These are phyloP conservation scores for Tapera naevia DNA, from an alignment of 2,797 vertebrate species.

Conservation along the genomic window DNA sequence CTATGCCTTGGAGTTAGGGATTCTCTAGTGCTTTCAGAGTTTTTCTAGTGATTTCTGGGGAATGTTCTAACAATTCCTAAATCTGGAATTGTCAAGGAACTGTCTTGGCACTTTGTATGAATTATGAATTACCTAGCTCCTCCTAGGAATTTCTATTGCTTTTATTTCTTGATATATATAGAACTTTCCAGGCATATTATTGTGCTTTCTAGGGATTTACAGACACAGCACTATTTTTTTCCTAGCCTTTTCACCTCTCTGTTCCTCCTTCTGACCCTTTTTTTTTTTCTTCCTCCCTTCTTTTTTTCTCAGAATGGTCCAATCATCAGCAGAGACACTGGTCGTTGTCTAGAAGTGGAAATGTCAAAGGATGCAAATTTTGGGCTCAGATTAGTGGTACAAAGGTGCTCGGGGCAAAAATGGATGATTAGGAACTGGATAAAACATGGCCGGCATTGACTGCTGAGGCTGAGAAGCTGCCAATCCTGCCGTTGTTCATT, in stretches of 20 bases:
- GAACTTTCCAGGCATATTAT: neutral
- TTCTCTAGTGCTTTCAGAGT: neutral
- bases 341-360: conserved; percentile 95
- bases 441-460: conserved; percentile 89
- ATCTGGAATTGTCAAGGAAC: neutral
- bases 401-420: conserved; percentile 96
- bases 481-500: neutral
- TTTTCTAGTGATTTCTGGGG: neutral
- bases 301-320: conserved; percentile 85
- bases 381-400: conserved; percentile 92
- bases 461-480: neutral
- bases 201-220: neutral
- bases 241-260: neutral
- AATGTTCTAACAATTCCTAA: neutral
- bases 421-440: conserved; percentile 99
- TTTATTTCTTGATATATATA: neutral
- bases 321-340: conserved; percentile 93
- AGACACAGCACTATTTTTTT: neutral
- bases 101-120: neutral
- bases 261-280: neutral
- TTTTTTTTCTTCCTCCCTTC: neutral
- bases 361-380: conserved; percentile 97
- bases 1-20: neutral
- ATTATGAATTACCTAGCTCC: neutral
- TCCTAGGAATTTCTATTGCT: neutral